Conservation (phyloP, 2,113 vertebrate species). For the Peromyscus californicus region DNA sequence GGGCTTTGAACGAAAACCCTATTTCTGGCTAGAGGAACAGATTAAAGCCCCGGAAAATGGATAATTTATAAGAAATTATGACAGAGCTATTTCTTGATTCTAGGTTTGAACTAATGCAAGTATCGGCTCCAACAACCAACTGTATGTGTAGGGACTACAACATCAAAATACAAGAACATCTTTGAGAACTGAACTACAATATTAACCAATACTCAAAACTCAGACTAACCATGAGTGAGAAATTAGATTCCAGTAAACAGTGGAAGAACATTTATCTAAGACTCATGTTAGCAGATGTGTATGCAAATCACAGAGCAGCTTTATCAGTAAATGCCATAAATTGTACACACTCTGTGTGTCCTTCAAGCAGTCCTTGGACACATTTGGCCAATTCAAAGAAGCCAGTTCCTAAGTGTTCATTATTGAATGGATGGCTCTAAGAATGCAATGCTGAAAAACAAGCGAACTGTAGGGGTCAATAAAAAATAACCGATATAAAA, state of each 20-base stretch:
- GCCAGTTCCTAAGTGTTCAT: slow-evolving; percentile 39
- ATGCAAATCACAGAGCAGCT: not conserved
- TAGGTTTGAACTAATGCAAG: not conserved
- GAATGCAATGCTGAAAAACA: slow-evolving; percentile 3
- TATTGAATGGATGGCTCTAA: not conserved
- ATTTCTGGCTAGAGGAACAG: not conserved
- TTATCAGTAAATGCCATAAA: slow-evolving; percentile 28
- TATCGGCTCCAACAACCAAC: slow-evolving; percentile 4
- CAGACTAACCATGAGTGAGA: not conserved
- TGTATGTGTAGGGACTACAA: not conserved
- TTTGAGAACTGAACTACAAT: not conserved
- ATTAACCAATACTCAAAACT: not conserved
- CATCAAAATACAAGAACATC: not conserved
- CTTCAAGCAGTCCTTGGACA: not conserved
- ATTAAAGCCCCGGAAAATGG: not conserved
- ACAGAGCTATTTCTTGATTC: not conserved
- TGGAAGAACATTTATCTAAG: slow-evolving; percentile 8
- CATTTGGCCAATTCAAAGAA: no score
- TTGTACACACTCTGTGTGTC: not conserved
- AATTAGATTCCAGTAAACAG: not conserved
- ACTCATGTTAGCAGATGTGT: not conserved
- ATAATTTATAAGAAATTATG: slow-evolving; percentile 8
- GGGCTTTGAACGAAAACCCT: slow-evolving; percentile 6
- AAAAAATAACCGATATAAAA: slow-evolving; percentile 47
- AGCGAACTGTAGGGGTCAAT: not conserved